Base-by-base conservation (phyloP, 2,888 invertebrate genomes). In the Hartigia nigra region DNA sequence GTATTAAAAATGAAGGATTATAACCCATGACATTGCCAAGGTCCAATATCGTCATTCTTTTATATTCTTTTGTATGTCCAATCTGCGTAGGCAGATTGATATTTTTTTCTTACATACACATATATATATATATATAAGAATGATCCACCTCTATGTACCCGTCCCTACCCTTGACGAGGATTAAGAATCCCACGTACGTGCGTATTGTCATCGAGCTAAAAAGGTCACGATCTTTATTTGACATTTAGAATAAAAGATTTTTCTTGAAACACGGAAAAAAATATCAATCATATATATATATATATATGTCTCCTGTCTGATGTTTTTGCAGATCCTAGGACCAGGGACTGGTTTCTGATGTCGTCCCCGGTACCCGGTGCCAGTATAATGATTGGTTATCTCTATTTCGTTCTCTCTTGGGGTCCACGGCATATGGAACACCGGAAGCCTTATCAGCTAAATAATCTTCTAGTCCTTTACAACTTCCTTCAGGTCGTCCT, bases 341-440 rank as follows among this genome's bases (percentile, higher is more conserved):
- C 95, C 77, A 94, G 94, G 82, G 93, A 95, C 86, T 96, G 96
- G 96, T 95, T 96, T 87, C 92, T 97, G 77, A 95, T 97, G 88
- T 92, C 93, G 36, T 94, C 95, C 55, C 96, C 96, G 0, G 88
- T 95, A 32, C 96, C 96, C 0, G 94, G 95, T 3, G 87, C 95
- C 34, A 93, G 94, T 76, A 95, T 96, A 76, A 88, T 96, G 80
- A 92, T 93, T 31, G 92, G 94, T 70, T 97, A 96, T 88, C 91
- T 96, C 70, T 95, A 95, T 90, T 96, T 96, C 90, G 95, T 96
- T 0, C 87, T 95, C 23, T 95, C 94, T 84, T 95, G 96, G 94
- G 98, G 98, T 0, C 98, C 98, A 0, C 93, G 94, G 80, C 95
- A 96, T 86, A 99, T 99, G 98, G 94, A 95, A 84, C 94, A 97